A percentile compares a stretch with the other conserved stretches of the same genome.
phyloP scores from a whole-genome alignment of 2,113 vertebrate species.

The Aleadryas rufinucha region DNA sequence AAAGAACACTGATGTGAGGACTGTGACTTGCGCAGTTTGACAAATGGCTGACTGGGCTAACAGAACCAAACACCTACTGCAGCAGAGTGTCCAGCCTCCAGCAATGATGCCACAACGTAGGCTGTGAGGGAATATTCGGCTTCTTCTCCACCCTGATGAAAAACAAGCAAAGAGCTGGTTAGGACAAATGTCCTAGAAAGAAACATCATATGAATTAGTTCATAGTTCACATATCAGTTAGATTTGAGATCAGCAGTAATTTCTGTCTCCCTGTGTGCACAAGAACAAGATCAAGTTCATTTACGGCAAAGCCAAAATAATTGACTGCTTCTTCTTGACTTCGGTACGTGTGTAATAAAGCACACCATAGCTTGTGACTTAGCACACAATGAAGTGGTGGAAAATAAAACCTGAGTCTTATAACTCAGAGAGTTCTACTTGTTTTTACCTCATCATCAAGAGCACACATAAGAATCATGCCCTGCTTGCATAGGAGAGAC shows the following conservation, averaged over 20 bases:
- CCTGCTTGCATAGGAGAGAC: neutral
- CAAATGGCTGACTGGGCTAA: neutral
- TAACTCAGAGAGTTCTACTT: neutral
- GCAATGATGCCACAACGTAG: constrained; percentile 34
- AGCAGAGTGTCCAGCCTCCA: constrained; percentile 55
- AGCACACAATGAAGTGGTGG: neutral
- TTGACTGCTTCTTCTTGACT: neutral
- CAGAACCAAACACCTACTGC: neutral
- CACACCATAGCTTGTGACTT: neutral
- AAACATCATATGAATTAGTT: neutral
- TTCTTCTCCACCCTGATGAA: constrained; percentile 48
- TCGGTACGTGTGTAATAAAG: neutral
- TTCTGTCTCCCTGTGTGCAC: neutral
- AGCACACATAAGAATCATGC: neutral
- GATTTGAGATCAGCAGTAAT: neutral
- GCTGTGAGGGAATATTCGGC: constrained; percentile 52
- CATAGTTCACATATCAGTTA: neutral
- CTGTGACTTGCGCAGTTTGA: neutral
- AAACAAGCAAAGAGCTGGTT: neutral
- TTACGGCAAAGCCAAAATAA: neutral
- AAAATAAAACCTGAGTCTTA: neutral
- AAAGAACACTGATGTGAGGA: neutral
- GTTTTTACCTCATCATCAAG: neutral
- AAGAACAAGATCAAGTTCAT: neutral
- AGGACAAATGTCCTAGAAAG: neutral